A percentile compares a stretch with the other conserved stretches of the same genome.
These are phyloP conservation scores for Zoanthus sansibaricus DNA, from an alignment of 92 coral and sea anemone genomes.

Conservation along the genomic window DNA sequence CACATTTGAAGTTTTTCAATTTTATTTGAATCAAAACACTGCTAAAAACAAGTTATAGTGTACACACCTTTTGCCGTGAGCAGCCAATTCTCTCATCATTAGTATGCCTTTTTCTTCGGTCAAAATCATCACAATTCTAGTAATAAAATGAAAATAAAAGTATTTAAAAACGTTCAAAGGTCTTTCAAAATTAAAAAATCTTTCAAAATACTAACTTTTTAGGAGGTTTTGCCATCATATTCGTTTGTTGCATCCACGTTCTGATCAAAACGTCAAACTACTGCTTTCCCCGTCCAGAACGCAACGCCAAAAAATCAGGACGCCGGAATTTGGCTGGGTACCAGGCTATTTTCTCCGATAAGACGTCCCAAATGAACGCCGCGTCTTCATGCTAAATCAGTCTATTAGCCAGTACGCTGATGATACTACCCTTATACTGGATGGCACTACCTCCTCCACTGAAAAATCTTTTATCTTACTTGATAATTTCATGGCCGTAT, in stretches of 20 bases:
- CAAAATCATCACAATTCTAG: slow-evolving; percentile 17
- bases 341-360: neutral
- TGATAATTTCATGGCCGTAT: too few relatives aligned
- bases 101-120: slow-evolving; percentile 31
- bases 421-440: too few relatives aligned
- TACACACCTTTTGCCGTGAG: too few relatives aligned
- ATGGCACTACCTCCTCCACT: too few relatives aligned
- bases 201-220: slow-evolving; percentile 35
- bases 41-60: too few relatives aligned
- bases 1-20: too few relatives aligned
- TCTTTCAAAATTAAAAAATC: neutral
- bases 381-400: slow-evolving; percentile 14
- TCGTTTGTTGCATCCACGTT: slow-evolving; percentile 19
- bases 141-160: slow-evolving; percentile 12
- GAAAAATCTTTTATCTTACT: too few relatives aligned
- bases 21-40: too few relatives aligned
- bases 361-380: slow-evolving; percentile 7
- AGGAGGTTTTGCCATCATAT: slow-evolving; percentile 43
- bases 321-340: slow-evolving; percentile 50
- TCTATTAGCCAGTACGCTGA: neutral
- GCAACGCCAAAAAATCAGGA: slow-evolving; percentile 42
- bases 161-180: neutral
- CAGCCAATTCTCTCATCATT: slow-evolving; percentile 19
- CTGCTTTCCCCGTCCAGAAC: slow-evolving; percentile 42
- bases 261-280: slow-evolving; percentile 32